Conservation (phyloP, 1,140 invertebrate genomes). For the Drosophila subobscura region DNA sequence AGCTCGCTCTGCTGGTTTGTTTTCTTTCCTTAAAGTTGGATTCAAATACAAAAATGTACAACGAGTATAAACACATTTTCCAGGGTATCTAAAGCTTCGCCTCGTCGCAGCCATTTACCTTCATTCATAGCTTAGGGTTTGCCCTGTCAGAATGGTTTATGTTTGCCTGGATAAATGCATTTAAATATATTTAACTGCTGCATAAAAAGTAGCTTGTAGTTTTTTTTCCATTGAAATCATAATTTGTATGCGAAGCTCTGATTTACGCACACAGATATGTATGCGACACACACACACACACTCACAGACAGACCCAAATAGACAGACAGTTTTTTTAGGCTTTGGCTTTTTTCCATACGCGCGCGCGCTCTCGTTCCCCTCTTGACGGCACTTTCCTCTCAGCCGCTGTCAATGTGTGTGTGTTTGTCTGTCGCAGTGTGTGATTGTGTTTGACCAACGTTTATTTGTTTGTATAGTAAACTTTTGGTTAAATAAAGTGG, state of each 20-base stretch:
- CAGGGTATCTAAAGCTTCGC: conserved; percentile 1
- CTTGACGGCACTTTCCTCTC: too few relatives aligned
- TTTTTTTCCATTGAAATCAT: conserved; percentile 49
- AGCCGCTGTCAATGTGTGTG: not conserved
- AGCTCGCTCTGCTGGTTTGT: too few relatives aligned
- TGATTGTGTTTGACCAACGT: conserved; percentile 61
- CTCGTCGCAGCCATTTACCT: not conserved
- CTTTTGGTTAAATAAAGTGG: conserved; percentile 82
- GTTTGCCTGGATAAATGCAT: conserved; percentile 22
- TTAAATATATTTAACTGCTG: conserved; percentile 23
- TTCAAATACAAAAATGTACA: not conserved
- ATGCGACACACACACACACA: conserved; percentile 1
- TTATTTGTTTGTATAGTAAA: conserved; percentile 81
- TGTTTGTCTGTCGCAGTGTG: not conserved
- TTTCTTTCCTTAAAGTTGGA: not conserved
- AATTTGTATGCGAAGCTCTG: conserved; percentile 42
- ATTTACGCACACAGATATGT: conserved; percentile 25
- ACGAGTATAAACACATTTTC: not conserved
- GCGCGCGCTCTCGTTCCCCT: too few relatives aligned
- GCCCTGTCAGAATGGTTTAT: conserved; percentile 38
- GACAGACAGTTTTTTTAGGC: conserved; percentile 25
- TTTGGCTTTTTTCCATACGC: conserved; percentile 17
- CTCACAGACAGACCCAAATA: conserved; percentile 3
- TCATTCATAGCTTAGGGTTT: conserved; percentile 2
- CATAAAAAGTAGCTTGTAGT: conserved; percentile 16